These are phyloP conservation scores for Heliothis peltigera DNA, from an alignment of 2,888 invertebrate genomes.

Conservation along the genomic window DNA sequence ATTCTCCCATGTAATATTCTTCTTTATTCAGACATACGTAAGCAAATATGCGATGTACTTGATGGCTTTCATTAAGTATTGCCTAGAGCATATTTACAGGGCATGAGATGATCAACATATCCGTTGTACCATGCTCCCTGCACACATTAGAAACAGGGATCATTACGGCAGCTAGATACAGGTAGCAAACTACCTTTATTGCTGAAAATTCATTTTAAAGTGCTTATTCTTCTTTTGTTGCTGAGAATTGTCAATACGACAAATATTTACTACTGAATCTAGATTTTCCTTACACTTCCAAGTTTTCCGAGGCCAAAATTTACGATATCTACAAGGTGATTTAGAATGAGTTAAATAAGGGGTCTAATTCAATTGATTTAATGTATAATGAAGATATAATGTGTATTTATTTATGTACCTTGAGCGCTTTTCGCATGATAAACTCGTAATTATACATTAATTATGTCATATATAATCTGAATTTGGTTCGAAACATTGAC, in stretches of 20 bases:
- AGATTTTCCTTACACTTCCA: neutral
- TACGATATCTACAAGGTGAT: neutral
- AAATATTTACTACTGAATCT: neutral
- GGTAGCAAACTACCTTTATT: neutral
- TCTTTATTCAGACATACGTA: neutral
- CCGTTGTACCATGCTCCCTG: slow-evolving; percentile 13
- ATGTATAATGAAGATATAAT: neutral
- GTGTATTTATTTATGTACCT: neutral
- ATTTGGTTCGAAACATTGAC: neutral
- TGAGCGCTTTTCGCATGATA: neutral
- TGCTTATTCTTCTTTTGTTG: neutral
- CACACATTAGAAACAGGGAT: slow-evolving; percentile 12
- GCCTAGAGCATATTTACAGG: slow-evolving; percentile 10
- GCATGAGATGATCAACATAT: slow-evolving; percentile 14
- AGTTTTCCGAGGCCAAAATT: neutral
- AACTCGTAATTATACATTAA: neutral
- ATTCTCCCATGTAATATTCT: slow-evolving; percentile 1
- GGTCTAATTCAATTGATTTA: neutral
- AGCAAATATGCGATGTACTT: slow-evolving; percentile 11
- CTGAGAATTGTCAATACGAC: slow-evolving; percentile 1
- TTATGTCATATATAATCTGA: neutral
- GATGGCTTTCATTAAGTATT: slow-evolving; percentile 27
- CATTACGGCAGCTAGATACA: neutral
- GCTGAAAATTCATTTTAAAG: neutral
- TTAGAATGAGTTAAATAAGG: neutral